Base-by-base conservation (phyloP, 2,888 invertebrate genomes). In the Lacanobia oleracea region DNA sequence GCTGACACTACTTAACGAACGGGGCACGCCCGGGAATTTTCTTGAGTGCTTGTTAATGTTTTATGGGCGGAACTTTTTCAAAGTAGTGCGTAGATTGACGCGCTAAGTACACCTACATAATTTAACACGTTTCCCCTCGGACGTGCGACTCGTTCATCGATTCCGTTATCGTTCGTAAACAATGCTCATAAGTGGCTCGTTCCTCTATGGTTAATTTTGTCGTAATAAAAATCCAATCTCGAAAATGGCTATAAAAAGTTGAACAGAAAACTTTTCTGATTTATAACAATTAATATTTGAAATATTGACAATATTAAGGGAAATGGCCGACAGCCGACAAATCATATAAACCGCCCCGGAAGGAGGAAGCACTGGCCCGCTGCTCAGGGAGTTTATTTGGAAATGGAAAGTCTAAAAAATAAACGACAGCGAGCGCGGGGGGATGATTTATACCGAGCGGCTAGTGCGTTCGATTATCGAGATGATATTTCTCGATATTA, bases 41-140 rank as follows among this genome's bases (percentile, higher is more conserved):
- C 94, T 94, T 95, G 96, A 96, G 95, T 96, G 95, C 95, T 94
- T 94, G 95, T 95, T 96, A 96, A 96, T 96, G 96, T 96, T 96
- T 96, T 93, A 96, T 96, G 94, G 95, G 95, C 92, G 94, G 93
- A 94, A 95, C 94, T 95, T 96, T 94, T 96, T 94, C 94, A 91
- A 93, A 93, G 92, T 94, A 94, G 93, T 93, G 93, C 91, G 92
- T 93, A 91, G 94, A 95, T 94, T 94, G 95, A 95, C 95, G 93
- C 91, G 93, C 90, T 95, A 95, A 95, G 95, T 95, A 94, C 93
- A 93, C 91, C 90, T 96, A 94, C 91, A 95, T 96, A 95, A 95
- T 96, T 96, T 93, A 95, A 95, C 94, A 93, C 91, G 90, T 91
- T 93, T 91, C 91, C 92, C 92, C 89, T 89, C 87, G 87, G 90